Percentiles rank a stretch among this genome's conserved stretches.
These are phyloP conservation scores for Tiliacea aurago DNA, from an alignment of 2,888 invertebrate genomes.

Conservation along the genomic window DNA sequence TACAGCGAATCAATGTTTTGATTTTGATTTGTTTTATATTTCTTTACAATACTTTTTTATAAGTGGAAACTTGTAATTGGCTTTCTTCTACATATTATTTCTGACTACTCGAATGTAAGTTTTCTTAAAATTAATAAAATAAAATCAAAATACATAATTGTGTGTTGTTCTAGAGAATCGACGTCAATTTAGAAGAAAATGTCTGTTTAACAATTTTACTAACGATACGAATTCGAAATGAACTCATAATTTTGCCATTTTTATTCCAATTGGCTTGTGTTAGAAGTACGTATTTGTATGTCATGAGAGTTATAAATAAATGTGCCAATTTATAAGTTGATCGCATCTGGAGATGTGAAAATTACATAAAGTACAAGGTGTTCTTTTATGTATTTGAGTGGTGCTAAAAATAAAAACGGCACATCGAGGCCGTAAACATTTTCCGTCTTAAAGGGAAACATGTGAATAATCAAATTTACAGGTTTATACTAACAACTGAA, in stretches of 20 bases:
- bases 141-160: too few species aligned
- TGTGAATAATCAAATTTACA: conserved; percentile 20
- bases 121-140: too few species aligned
- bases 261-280: neutral
- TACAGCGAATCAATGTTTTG: neutral
- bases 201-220: neutral
- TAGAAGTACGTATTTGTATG: neutral
- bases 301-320: conserved; percentile 29
- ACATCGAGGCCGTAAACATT: conserved; percentile 28
- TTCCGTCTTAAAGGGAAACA: conserved; percentile 24
- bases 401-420: conserved; percentile 33
- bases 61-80: too few species aligned
- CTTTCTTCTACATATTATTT: too few species aligned
- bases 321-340: conserved; percentile 37
- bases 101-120: too few species aligned
- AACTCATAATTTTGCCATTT: neutral
- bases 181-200: neutral
- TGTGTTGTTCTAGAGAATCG: neutral
- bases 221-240: neutral
- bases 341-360: conserved; percentile 27
- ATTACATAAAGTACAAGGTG: conserved; percentile 37
- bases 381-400: conserved; percentile 14
- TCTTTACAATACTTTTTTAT: neutral
- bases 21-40: neutral
- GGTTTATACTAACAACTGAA: conserved; percentile 44